phyloP scores from a whole-genome alignment of 1,140 invertebrate species.

The Bilobella aurantiaca region DNA sequence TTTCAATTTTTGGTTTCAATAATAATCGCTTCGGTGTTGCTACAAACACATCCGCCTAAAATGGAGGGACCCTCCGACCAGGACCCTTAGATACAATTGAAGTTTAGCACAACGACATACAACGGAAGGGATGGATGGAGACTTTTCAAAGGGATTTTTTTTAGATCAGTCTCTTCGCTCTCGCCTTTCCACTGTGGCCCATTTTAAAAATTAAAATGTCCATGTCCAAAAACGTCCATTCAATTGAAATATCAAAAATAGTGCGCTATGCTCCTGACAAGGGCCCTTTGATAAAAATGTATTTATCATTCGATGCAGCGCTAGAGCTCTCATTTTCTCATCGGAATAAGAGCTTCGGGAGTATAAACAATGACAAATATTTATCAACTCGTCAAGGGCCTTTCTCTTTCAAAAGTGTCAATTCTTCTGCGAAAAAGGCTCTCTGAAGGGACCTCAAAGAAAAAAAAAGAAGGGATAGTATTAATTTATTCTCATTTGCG shows the following conservation, averaged over 20 bases:
- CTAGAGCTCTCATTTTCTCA: neutral
- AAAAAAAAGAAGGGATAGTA: too few species aligned
- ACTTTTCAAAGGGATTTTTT: neutral
- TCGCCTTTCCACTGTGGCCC: neutral
- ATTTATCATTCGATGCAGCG: neutral
- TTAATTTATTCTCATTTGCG: conserved; percentile 31
- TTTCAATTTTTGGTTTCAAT: conserved; percentile 8
- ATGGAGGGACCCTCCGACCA: neutral
- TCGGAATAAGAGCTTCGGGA: neutral
- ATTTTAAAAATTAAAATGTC: neutral
- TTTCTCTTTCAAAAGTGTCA: conserved; percentile 6
- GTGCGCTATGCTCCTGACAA: neutral
- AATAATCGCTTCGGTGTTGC: conserved; percentile 26
- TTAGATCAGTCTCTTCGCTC: neutral
- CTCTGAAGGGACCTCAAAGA: too few species aligned
- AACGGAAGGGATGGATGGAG: neutral
- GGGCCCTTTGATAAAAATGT: neutral
- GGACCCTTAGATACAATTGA: neutral
- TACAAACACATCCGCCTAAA: conserved; percentile 16
- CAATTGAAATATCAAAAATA: neutral
- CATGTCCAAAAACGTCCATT: neutral
- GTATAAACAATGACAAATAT: conserved; percentile 31
- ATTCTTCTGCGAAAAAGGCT: too few species aligned
- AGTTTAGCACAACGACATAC: too few species aligned
- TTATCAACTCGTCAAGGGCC: conserved; percentile 24